Conservation (phyloP, 2,888 invertebrate genomes). For the Orchesella flavescens region DNA sequence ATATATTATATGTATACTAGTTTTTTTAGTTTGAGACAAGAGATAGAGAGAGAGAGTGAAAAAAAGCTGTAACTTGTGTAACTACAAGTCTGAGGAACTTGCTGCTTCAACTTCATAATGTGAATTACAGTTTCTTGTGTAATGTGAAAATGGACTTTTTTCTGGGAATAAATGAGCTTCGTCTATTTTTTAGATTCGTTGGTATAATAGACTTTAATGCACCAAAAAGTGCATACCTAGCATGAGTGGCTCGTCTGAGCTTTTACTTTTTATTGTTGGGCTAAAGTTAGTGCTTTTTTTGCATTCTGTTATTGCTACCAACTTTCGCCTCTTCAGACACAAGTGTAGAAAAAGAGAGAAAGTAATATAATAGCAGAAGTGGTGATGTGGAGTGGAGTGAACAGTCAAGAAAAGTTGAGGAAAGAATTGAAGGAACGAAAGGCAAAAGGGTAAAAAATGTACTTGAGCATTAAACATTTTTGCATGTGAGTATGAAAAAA, state of each 20-base stretch:
- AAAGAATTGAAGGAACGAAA: neutral
- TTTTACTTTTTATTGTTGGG: slow-evolving; percentile 4
- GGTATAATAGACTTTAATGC: slow-evolving; percentile 1
- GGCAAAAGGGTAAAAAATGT: neutral
- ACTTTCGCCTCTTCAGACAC: neutral
- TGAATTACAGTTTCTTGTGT: neutral
- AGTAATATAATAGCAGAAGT: neutral
- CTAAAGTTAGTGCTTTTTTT: neutral
- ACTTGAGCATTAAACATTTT: neutral
- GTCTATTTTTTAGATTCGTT: neutral
- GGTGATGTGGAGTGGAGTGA: neutral
- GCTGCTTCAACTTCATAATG: neutral
- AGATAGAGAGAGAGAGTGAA: too few species aligned
- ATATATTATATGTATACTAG: too few species aligned
- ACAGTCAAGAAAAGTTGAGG: neutral
- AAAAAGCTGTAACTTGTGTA: too few species aligned
- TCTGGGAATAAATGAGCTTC: slow-evolving; percentile 11
- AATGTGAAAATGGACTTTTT: slow-evolving; percentile 10
- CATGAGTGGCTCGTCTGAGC: slow-evolving; percentile 3
- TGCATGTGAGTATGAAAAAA: neutral
- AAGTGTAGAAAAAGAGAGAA: neutral
- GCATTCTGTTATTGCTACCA: neutral
- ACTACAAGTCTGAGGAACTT: neutral
- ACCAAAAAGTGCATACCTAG: neutral
- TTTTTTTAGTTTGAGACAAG: too few species aligned